Conservation (phyloP, 2,113 vertebrate genomes). For the Anas platyrhynchos region DNA sequence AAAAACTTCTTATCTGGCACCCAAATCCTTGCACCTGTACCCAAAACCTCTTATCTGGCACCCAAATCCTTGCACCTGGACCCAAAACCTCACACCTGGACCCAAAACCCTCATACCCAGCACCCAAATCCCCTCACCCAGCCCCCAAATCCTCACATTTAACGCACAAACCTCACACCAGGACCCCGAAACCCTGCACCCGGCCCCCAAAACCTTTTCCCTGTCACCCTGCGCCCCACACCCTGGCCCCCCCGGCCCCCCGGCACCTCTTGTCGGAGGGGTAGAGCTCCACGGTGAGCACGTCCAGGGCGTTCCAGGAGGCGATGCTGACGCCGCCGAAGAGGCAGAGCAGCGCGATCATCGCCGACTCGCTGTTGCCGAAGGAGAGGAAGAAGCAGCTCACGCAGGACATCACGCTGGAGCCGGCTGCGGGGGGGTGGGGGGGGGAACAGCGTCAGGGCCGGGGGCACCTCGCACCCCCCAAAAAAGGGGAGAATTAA, state of each 20-base stretch:
- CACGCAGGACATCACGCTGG: conserved; percentile 95
- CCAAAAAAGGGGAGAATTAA: no score
- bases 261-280: conserved; percentile 94
- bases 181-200: no score
- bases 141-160: no score
- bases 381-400: conserved; percentile 99
- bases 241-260: neutral
- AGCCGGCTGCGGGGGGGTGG: conserved; percentile 82
- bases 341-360: conserved; percentile 97
- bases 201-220: neutral
- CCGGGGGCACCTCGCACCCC: no score
- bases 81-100: neutral
- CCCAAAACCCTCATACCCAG: neutral
- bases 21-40: no score
- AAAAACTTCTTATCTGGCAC: no score
- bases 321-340: conserved; percentile 98
- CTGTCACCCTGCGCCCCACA: neutral
- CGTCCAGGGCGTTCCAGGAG: conserved; percentile 95
- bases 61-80: no score
- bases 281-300: conserved; percentile 96
- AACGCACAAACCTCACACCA: no score
- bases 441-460: neutral
- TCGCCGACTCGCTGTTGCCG: conserved; percentile 96
- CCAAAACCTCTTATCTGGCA: neutral
- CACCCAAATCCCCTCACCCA: neutral